Percentiles rank a stretch among this genome's conserved stretches.
Evolutionary conservation across 1,140 invertebrate genomes (phyloP).

Genomic region (Tribolium madens): DNA sequence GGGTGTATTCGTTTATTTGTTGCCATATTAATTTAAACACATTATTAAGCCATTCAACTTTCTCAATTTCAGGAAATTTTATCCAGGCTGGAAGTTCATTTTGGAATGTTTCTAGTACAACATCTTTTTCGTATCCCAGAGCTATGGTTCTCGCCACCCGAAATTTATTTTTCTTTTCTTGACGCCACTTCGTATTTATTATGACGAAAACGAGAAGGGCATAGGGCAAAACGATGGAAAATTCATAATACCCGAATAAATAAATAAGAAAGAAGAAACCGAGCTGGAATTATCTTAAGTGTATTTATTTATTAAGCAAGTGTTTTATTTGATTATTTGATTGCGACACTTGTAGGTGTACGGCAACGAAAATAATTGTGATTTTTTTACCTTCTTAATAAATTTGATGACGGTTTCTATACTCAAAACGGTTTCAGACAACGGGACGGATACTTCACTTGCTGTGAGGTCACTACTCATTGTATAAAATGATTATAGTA

Average conservation of each 20-base stretch:
- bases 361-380: not conserved
- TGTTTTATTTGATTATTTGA: not conserved
- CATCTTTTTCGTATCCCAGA: conserved; percentile 47
- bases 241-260: conserved; percentile 1
- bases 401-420: not conserved
- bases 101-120: conserved; percentile 42
- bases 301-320: not conserved
- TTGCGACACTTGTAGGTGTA: not conserved
- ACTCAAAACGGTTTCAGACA: conserved; percentile 1
- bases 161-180: not conserved
- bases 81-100: conserved; percentile 54
- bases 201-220: not conserved
- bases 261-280: not conserved
- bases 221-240: conserved; percentile 6
- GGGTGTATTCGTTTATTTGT: conserved; percentile 50
- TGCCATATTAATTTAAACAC: conserved; percentile 55
- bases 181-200: not conserved
- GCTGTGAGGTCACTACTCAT: conserved; percentile 7
- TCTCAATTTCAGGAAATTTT: conserved; percentile 56
- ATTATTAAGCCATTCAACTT: conserved; percentile 56
- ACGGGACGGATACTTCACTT: conserved; percentile 3
- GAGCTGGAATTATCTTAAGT: conserved; percentile 6
- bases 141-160: conserved; percentile 39
- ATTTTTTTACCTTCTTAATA: conserved; percentile 5
- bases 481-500: conserved; percentile 5